A percentile compares a stretch with the other conserved stretches of the same genome.
Evolutionary conservation across 2,888 invertebrate species (phyloP).

Genomic region (Eulithis prunata): DNA sequence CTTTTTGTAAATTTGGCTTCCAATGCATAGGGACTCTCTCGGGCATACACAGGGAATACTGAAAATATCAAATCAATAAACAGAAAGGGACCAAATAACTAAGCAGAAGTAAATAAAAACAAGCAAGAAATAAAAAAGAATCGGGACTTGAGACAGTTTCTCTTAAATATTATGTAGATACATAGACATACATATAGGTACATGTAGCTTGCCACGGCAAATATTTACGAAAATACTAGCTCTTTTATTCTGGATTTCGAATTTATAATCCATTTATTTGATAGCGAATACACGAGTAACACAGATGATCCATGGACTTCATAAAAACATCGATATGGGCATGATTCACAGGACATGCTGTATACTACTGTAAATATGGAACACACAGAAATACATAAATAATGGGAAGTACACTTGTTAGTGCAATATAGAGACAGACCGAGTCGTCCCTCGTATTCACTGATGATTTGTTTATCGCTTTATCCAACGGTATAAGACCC

Average conservation of each 20-base stretch:
- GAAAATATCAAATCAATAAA: constrained; percentile 70
- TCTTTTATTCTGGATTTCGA: constrained; percentile 11
- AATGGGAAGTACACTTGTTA: constrained; percentile 64
- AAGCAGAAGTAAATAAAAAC: constrained; percentile 43
- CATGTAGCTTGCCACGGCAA: constrained; percentile 29
- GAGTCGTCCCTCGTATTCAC: constrained; percentile 79
- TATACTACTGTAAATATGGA: constrained; percentile 65
- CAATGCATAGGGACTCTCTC: constrained; percentile 84
- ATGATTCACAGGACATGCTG: constrained; percentile 71
- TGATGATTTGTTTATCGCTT: constrained; percentile 82
- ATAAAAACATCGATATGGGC: constrained; percentile 28
- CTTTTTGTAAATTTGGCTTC: constrained; percentile 84
- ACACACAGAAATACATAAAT: constrained; percentile 69
- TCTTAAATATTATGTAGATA: constrained; percentile 18
- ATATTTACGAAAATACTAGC: constrained; percentile 19
- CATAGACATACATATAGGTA: constrained; percentile 8
- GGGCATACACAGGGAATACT: constrained; percentile 84
- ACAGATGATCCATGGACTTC: constrained; percentile 24
- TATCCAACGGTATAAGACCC: constrained; percentile 82
- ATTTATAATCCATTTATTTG: constrained; percentile 7
- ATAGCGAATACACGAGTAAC: constrained; percentile 31
- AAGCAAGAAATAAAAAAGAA: constrained; percentile 33
- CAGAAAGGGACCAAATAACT: constrained; percentile 56
- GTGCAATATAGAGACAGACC: constrained; percentile 76
- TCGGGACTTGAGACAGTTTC: constrained; percentile 5